Base-by-base conservation (phyloP, 2,113 vertebrate species). In the Psittacus erithacus region DNA sequence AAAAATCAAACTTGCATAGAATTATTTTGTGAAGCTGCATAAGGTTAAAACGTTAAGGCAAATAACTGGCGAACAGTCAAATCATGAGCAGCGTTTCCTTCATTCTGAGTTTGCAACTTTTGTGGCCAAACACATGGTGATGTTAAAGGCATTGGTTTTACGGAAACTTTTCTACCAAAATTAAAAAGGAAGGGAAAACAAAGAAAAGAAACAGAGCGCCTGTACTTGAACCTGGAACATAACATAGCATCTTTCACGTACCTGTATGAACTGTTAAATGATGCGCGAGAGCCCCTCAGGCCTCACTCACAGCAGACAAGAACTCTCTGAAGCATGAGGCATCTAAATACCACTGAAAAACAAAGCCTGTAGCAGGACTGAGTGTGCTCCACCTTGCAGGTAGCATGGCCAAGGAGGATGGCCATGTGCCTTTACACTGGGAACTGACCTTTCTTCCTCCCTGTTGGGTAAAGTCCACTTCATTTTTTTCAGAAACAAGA, bases 21-120 rank as follows among this genome's bases (percentile, higher is more conserved):
- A 90, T 49, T 81, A 52, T 92, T 88, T 88, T 46, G 69, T 79
- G 59, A 75, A 82, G 62, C 62, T 44, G 19, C 49, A 25, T 17
- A 71, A 77, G 29, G 83, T 85, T 49, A 82, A 92, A 88, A 84
- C 41, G 24, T 82, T 75, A 46, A 86, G 86, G 62, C 22, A 52
- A 83, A 52, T 78, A 82, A 92, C 16, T 94, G 82, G 62, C 67
- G 69, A 95, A 84, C 22, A 60, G 63, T 83, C 70, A 53, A 74
- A 90, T 73, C 38, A 11, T 31, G 65, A 81, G 35, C 23, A 63
- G 19, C 0, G 1, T 71, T 92, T 86, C 78, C 64, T 46, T 82
- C 41, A 47, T 75, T 92, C 35, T 82, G 62, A 17, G n/a, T 44
- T 67, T 60, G 50, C 57, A 73, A 43, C 55, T 64, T 93, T 23